Evolutionary conservation across 2,888 invertebrate species (phyloP).

Genomic region (Meliscaeva auricollis): DNA sequence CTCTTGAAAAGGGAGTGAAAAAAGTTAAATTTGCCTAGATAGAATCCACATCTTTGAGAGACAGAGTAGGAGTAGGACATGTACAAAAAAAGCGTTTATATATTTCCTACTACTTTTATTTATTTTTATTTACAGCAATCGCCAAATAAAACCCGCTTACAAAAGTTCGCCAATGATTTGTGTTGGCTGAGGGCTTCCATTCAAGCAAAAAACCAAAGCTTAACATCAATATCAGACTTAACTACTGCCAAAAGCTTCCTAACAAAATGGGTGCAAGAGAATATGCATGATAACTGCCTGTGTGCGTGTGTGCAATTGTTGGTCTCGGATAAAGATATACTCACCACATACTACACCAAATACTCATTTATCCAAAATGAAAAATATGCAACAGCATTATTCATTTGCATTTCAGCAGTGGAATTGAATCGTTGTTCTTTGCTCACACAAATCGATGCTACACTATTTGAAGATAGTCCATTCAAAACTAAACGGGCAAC

Average conservation of each 20-base stretch:
- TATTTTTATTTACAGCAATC: slow-evolving; percentile 44
- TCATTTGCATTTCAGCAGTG: slow-evolving; percentile 87
- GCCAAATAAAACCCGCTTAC: slow-evolving; percentile 43
- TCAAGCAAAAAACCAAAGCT: slow-evolving; percentile 9
- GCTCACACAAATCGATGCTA: slow-evolving; percentile 87
- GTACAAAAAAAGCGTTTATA: too few relatives aligned
- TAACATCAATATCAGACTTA: slow-evolving; percentile 16
- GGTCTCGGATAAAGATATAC: slow-evolving; percentile 87
- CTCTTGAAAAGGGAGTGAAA: too few relatives aligned
- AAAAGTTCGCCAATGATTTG: slow-evolving; percentile 64
- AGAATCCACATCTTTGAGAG: too few relatives aligned
- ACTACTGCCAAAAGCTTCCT: slow-evolving; percentile 77
- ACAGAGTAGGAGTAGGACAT: too few relatives aligned
- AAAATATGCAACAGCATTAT: slow-evolving; percentile 86
- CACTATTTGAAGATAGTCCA: slow-evolving; percentile 81
- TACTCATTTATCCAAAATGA: slow-evolving; percentile 87
- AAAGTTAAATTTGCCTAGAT: too few relatives aligned
- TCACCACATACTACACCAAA: slow-evolving; percentile 86
- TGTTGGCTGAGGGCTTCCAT: slow-evolving; percentile 58
- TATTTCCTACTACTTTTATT: too few relatives aligned
- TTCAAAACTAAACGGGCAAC: slow-evolving; percentile 84
- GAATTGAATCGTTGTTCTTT: slow-evolving; percentile 87
- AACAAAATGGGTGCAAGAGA: slow-evolving; percentile 78
- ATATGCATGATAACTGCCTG: slow-evolving; percentile 81
- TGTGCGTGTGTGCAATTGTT: slow-evolving; percentile 85